Evolutionary conservation across 2,888 invertebrate genomes (phyloP), one percentile per base, ranked within the genome.

Genomic region (Tortricodes alternella): DNA sequence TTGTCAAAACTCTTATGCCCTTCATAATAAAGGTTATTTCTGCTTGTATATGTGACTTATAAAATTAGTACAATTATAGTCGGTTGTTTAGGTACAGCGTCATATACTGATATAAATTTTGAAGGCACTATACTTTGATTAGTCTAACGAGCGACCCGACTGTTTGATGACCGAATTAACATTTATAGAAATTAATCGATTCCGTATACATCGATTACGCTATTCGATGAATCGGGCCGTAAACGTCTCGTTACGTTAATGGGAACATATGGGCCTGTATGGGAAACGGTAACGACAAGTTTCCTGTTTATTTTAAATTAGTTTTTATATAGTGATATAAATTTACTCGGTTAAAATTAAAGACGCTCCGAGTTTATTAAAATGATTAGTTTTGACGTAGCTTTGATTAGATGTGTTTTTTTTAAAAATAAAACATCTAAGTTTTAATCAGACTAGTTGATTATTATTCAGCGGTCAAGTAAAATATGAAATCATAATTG

Each of bases 181-280:
- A 86, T 86, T 85, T 82, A 82, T 81, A 79, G 80, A 83, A 85
- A 89, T 85, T 88, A 87, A 88, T 88, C 87, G 89, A 88, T 88
- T 85, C 75, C 72, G 71, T 76, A 78, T 76, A 78, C 76, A 75
- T 76, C 80, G 81, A 81, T 83, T 79, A 76, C 77, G 67, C 61
- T 70, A 71, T 78, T 73, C 77, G 75, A 74, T 74, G 77, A 78
- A 78, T 76, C 76, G 77, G 74, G 80, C 67, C 68, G 77, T 89
- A 89, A 89, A 89, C 61, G 83, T 85, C 86, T 86, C 81, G 87
- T 89, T 86, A 89, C 75, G 68, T 59, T 85, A 85, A 87, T 83
- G 77, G 83, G 84, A 85, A 87, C 87, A 85, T 87, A 87, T 85
- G 87, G 83, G 51, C 63, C 64, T 71, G 71, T 72, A 74, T 76